These are phyloP conservation scores for Brachionus koreanus DNA, from an alignment of 1,140 invertebrate genomes.

Conservation along the genomic window DNA sequence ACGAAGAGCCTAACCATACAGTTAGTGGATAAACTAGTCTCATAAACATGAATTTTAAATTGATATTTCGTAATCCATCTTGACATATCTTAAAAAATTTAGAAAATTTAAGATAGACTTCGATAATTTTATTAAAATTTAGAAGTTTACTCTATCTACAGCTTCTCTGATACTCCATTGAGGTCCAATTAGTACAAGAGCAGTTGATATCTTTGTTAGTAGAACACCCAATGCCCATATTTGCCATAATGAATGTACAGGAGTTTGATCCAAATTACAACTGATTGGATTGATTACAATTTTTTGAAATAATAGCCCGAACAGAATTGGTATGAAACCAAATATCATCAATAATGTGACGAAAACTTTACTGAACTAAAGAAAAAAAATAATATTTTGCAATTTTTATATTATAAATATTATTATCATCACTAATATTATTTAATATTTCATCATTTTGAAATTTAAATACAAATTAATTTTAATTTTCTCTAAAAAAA, in stretches of 20 bases:
- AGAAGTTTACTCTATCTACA: slow-evolving; percentile 73
- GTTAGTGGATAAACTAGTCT: slow-evolving; percentile 83
- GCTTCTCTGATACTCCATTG: slow-evolving; percentile 85
- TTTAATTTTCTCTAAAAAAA: not conserved
- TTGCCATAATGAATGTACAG: slow-evolving; percentile 78
- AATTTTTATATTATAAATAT: not conserved
- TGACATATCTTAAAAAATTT: slow-evolving; percentile 63
- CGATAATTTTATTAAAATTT: not conserved
- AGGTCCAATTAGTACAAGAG: slow-evolving; percentile 91
- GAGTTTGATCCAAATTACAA: slow-evolving; percentile 87
- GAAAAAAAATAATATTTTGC: slow-evolving; percentile 45
- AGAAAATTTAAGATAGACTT: not conserved
- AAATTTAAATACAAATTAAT: not conserved
- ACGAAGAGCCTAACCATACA: slow-evolving; percentile 74
- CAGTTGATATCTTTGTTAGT: slow-evolving; percentile 96
- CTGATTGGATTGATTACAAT: slow-evolving; percentile 84
- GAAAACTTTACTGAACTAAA: slow-evolving; percentile 62
- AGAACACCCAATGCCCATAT: slow-evolving; percentile 87
- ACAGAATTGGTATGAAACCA: slow-evolving; percentile 83
- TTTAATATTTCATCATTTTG: not conserved
- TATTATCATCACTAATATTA: slow-evolving; percentile 10
- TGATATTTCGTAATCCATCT: slow-evolving; percentile 86
- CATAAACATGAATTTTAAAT: slow-evolving; percentile 77
- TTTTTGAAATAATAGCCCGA: slow-evolving; percentile 83
- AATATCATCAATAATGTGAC: slow-evolving; percentile 72